phyloP scores from a whole-genome alignment of 2,113 vertebrate genomes.

The Antechinus flavipes region DNA sequence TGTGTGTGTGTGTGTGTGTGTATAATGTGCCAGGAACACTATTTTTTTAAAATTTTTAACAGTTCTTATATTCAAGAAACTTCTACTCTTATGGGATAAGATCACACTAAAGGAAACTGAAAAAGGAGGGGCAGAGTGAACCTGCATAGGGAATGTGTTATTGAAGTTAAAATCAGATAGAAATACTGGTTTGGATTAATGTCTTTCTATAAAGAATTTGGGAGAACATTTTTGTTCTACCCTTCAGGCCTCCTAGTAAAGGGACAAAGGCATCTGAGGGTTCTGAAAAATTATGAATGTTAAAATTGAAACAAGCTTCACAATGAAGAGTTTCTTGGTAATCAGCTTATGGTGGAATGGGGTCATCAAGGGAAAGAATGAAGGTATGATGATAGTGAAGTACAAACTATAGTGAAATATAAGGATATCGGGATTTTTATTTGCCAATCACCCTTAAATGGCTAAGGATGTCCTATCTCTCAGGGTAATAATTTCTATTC shows the following conservation, averaged over 20 bases:
- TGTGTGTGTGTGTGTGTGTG: too few species aligned
- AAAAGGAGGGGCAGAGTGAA: background rate
- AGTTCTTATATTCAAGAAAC: background rate
- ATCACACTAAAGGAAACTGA: background rate
- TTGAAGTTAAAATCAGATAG: background rate
- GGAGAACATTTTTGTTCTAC: background rate
- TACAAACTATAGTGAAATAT: background rate
- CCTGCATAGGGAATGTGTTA: background rate
- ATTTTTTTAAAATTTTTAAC: too few species aligned
- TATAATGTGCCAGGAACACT: too few species aligned
- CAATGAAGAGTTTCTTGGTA: background rate
- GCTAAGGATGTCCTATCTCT: background rate
- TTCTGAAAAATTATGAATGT: background rate
- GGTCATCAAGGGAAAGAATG: background rate
- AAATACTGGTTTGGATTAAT: background rate
- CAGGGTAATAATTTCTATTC: background rate
- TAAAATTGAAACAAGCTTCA: background rate
- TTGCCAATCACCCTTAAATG: background rate
- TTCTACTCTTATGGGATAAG: background rate
- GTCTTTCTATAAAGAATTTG: background rate
- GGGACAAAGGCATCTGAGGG: background rate
- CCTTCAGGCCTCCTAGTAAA: background rate
- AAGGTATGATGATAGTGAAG: background rate
- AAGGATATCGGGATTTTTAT: background rate
- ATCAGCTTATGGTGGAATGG: background rate